Evolutionary conservation across 2,888 invertebrate genomes (phyloP), one percentile per base, ranked within the genome.

Genomic region (Rhagonycha fulva): DNA sequence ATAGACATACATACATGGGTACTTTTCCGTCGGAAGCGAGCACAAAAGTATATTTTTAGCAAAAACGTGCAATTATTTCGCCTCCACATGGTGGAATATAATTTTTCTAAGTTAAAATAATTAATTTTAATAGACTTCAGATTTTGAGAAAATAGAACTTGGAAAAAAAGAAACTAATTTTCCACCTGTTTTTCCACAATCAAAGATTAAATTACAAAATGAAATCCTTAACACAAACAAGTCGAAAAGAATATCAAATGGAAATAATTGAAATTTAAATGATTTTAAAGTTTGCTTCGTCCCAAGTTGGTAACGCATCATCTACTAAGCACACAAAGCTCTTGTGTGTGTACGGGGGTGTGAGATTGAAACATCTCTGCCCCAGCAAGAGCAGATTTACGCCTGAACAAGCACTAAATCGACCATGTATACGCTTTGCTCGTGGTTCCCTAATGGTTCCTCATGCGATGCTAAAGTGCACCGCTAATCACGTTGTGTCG

Each of bases 381-480:
- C 68, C 74, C 71, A 70, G 70, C 32, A 74, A 61, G 67, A 70
- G 72, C 68, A 72, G 71, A 75, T 62, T 78, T 71, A 80, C 79
- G 80, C 79, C 71, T 72, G 77, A 77, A 70, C 67, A 71, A 78
- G 77, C 71, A 74, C 77, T 77, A 75, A 80, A 80, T 80, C 79
- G 80, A 72, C 75, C 78, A 76, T 76, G 77, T 72, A 63, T 70
- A 71, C 62, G 74, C 74, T 77, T 78, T 75, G 76, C 75, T 79
- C 78, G 81, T 75, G 81, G 81, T 82, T 80, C 82, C 81, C 82
- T 83, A 82, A 81, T 81, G 79, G 80, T 78, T 75, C 69, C 79
- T 80, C 76, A 83, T 83, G 82, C 81, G 82, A 82, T 81, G 81
- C 81, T 79, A 80, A 47, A 83, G 76, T 82, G 82, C 80, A 77